Evolutionary conservation across 1,140 invertebrate species (phyloP).

Genomic region (Chymomyza costata): DNA sequence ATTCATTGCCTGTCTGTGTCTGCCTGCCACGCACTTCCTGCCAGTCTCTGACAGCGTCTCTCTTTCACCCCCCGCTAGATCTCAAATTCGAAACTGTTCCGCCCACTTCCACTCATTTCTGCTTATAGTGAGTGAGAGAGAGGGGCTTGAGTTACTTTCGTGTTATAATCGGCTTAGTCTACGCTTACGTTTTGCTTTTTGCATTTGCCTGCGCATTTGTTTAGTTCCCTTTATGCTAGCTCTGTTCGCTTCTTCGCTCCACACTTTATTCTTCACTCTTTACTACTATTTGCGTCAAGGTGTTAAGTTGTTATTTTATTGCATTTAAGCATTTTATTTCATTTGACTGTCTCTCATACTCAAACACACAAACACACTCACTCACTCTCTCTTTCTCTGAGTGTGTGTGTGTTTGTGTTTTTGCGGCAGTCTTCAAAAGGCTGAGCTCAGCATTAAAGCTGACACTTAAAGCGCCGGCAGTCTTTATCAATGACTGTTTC

Average conservation of each 20-base stretch:
- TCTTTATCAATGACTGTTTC: too few species aligned
- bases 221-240: slow-evolving; percentile 38
- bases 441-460: slow-evolving; percentile 12
- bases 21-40: slow-evolving; percentile 62
- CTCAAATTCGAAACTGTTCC: slow-evolving; percentile 7
- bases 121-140: too few species aligned
- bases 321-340: slow-evolving; percentile 55
- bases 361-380: too few species aligned
- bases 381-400: too few species aligned
- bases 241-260: slow-evolving; percentile 10
- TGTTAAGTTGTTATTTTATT: slow-evolving; percentile 56
- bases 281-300: slow-evolving; percentile 40
- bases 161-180: slow-evolving; percentile 71
- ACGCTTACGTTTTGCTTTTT: slow-evolving; percentile 69
- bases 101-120: slow-evolving; percentile 4
- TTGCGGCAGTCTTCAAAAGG: not conserved
- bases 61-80: not conserved
- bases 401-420: too few species aligned
- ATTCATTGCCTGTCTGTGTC: slow-evolving; percentile 58
- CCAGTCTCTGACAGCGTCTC: slow-evolving; percentile 18
- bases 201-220: slow-evolving; percentile 65
- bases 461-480: slow-evolving; percentile 13
- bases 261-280: slow-evolving; percentile 32
- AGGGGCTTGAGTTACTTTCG: slow-evolving; percentile 53
- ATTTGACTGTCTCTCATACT: slow-evolving; percentile 29